These are phyloP conservation scores for Anagyrus pseudococci DNA, from an alignment of 2,888 invertebrate species.

Conservation along the genomic window DNA sequence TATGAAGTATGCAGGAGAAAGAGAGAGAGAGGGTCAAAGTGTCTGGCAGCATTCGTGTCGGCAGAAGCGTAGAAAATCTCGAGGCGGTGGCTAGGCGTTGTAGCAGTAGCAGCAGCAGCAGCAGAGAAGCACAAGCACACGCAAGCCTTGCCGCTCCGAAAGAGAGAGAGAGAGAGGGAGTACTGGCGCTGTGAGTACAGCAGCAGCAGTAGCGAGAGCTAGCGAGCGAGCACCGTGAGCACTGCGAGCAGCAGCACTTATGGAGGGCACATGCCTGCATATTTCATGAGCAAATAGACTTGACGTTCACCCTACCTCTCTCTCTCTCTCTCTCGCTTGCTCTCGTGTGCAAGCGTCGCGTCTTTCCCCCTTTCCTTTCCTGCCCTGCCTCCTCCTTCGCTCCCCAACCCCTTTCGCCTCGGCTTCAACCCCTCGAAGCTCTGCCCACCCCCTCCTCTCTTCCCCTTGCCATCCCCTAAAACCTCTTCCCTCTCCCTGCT, in stretches of 20 bases:
- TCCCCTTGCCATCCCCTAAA: background rate
- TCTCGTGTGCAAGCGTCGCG: background rate
- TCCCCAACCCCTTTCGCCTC: too few species aligned
- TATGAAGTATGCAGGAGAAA: conserved; percentile 3
- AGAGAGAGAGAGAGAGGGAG: too few species aligned
- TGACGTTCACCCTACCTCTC: conserved; percentile 38
- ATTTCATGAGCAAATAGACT: conserved; percentile 60
- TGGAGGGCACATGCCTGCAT: conserved; percentile 58
- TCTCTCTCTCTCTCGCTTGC: background rate
- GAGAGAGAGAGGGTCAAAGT: conserved; percentile 14
- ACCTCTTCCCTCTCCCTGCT: too few species aligned
- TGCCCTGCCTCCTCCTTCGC: too few species aligned
- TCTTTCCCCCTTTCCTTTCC: too few species aligned
- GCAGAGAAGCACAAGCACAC: conserved; percentile 48
- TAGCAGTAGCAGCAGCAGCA: conserved; percentile 42
- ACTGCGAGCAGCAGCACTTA: conserved; percentile 47
- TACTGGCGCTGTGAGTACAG: too few species aligned
- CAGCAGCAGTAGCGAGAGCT: too few species aligned
- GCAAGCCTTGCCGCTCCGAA: conserved; percentile 55
- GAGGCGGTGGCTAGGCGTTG: conserved; percentile 38
- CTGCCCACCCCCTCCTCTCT: background rate
- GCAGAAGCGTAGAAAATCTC: conserved; percentile 51
- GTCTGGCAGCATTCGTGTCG: conserved; percentile 35
- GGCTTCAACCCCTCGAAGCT: background rate
- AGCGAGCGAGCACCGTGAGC: too few species aligned